Conservation (phyloP, 2,888 invertebrate genomes). For the Caenorhabditis angaria region DNA sequence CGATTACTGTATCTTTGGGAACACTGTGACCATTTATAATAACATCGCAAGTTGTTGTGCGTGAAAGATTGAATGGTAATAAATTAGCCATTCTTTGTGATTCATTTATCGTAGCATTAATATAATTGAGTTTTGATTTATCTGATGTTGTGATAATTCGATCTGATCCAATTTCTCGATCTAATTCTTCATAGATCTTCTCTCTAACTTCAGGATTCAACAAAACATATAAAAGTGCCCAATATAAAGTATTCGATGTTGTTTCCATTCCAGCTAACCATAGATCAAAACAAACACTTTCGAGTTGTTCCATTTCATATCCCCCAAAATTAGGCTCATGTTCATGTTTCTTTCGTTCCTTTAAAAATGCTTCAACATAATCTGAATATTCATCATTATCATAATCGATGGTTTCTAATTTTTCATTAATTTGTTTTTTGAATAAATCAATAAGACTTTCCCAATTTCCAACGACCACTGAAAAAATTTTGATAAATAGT, state of each 20-base stretch:
- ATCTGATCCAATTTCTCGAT: constrained; percentile 34
- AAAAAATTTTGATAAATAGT: not conserved
- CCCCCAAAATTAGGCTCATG: constrained; percentile 36
- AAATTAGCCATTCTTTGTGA: constrained; percentile 48
- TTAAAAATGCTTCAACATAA: constrained; percentile 49
- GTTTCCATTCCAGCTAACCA: constrained; percentile 61
- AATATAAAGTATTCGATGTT: constrained; percentile 49
- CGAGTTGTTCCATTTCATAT: constrained; percentile 39
- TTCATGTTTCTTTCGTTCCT: constrained; percentile 45
- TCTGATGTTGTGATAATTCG: constrained; percentile 40
- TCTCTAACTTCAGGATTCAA: constrained; percentile 34
- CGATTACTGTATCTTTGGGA: constrained; percentile 34
- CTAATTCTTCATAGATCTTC: constrained; percentile 45
- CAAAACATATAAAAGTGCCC: constrained; percentile 45
- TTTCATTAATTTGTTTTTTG: constrained; percentile 35
- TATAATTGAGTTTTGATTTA: constrained; percentile 29
- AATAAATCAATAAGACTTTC: constrained; percentile 30
- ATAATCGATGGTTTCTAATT: constrained; percentile 34
- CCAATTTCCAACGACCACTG: constrained; percentile 33
- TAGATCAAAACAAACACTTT: constrained; percentile 46
- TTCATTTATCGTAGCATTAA: constrained; percentile 46
- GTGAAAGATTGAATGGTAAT: constrained; percentile 44
- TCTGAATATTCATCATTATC: constrained; percentile 46
- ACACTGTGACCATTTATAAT: constrained; percentile 30
- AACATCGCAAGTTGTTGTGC: constrained; percentile 26